A percentile compares a stretch with the other conserved stretches of the same genome.
Evolutionary conservation across 2,113 vertebrate species (phyloP).

Genomic region (Nothobranchius furzeri): DNA sequence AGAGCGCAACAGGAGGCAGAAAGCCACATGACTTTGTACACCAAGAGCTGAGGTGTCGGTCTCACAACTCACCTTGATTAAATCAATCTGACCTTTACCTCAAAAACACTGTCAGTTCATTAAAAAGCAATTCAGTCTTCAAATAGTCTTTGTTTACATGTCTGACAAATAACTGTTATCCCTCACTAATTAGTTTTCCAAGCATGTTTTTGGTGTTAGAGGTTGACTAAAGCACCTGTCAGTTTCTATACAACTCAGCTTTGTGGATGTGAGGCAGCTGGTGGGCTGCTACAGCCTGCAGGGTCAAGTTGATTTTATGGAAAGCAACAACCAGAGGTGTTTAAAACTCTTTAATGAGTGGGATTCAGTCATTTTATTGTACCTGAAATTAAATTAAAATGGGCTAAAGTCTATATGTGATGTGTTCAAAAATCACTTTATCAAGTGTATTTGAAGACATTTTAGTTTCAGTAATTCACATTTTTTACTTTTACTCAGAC

Average conservation of each 20-base stretch:
- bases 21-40: background rate
- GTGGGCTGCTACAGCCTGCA: background rate
- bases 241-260: background rate
- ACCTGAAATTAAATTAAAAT: too few relatives aligned
- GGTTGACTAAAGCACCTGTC: background rate
- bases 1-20: slow-evolving; percentile 23
- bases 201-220: background rate
- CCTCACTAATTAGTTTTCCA: slow-evolving; percentile 16
- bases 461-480: too few relatives aligned
- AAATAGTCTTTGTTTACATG: slow-evolving; percentile 7
- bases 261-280: background rate
- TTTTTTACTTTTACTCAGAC: too few relatives aligned
- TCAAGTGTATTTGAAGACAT: too few relatives aligned
- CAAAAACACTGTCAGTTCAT: slow-evolving; percentile 23
- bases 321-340: background rate
- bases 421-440: too few relatives aligned
- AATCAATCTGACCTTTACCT: slow-evolving; percentile 42
- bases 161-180: slow-evolving; percentile 8
- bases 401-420: too few relatives aligned
- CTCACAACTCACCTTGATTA: slow-evolving; percentile 32
- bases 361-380: too few relatives aligned
- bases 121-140: slow-evolving; percentile 31
- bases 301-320: background rate
- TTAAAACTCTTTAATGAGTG: background rate
- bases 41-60: slow-evolving; percentile 17